A percentile compares a stretch with the other conserved stretches of the same genome.
phyloP scores from a whole-genome alignment of 2,113 vertebrate species.

The Gavialis gangeticus region DNA sequence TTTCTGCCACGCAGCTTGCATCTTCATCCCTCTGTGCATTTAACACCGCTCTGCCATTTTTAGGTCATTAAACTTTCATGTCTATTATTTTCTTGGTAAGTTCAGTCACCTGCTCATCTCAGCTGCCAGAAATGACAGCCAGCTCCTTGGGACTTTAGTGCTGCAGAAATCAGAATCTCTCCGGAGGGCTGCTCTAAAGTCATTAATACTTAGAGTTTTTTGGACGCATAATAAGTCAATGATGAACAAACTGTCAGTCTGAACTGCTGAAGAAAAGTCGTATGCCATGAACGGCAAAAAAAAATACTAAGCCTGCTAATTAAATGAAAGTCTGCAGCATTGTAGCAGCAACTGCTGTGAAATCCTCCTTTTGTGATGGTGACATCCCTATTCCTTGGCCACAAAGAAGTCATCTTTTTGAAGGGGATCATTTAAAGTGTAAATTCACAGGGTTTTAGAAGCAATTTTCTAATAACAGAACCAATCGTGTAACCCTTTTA shows the following conservation, averaged over 20 bases:
- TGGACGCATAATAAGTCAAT: conserved; percentile 10
- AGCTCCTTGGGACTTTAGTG: neutral
- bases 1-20: neutral
- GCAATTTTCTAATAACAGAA: neutral
- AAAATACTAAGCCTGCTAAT: neutral
- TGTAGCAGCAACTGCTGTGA: neutral
- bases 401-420: neutral
- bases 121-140: neutral
- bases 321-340: neutral
- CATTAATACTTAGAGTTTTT: neutral
- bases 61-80: neutral
- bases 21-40: neutral
- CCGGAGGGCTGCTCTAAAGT: neutral
- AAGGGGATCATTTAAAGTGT: neutral
- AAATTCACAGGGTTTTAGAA: neutral
- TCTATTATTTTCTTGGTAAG: neutral
- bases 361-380: neutral
- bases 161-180: neutral
- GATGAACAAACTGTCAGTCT: neutral
- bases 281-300: neutral
- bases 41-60: neutral
- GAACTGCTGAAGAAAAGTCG: conserved; percentile 21
- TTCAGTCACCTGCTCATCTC: neutral
- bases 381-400: neutral
- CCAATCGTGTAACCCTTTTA: neutral